These are phyloP conservation scores for Artibeus jamaicensis DNA, from an alignment of 2,797 vertebrate genomes.

Conservation along the genomic window DNA sequence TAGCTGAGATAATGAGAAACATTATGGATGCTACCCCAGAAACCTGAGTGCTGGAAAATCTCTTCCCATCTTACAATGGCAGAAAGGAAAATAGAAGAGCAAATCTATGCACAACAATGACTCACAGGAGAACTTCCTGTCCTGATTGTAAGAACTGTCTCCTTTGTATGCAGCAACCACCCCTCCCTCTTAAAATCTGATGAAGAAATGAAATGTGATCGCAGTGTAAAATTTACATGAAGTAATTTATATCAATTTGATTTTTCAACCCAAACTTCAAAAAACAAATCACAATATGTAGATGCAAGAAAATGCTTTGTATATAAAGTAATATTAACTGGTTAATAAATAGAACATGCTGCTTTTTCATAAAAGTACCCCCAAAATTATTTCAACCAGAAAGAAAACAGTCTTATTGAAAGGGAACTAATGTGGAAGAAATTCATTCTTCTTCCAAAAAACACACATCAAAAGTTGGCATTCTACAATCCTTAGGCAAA, in stretches of 20 bases:
- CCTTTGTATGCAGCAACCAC: not conserved
- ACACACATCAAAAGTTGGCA: constrained; percentile 40
- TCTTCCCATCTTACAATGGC: not conserved
- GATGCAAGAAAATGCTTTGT: constrained; percentile 6
- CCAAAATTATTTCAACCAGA: constrained; percentile 13
- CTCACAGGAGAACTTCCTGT: not conserved
- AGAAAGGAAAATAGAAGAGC: not conserved
- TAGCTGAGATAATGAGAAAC: not conserved
- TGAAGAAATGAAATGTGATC: not conserved
- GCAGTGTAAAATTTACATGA: constrained; percentile 36
- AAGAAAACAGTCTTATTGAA: constrained; percentile 51
- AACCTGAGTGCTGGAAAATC: not conserved
- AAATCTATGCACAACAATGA: not conserved
- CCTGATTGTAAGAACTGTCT: not conserved
- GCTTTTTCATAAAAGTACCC: constrained; percentile 32
- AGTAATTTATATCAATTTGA: constrained; percentile 53
- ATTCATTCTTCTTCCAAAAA: constrained; percentile 37
- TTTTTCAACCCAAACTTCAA: constrained; percentile 48
- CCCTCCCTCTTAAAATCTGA: not conserved
- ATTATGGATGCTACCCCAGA: not conserved
- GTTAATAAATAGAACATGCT: constrained; percentile 39
- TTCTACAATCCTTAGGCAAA: constrained; percentile 36
- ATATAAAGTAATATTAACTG: not conserved
- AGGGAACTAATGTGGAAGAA: constrained; percentile 40
- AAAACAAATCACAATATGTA: constrained; percentile 31